Percentiles rank a stretch among this genome's conserved stretches.
Conservation (phyloP, 2,888 invertebrate genomes). For the Hesperia comma region DNA sequence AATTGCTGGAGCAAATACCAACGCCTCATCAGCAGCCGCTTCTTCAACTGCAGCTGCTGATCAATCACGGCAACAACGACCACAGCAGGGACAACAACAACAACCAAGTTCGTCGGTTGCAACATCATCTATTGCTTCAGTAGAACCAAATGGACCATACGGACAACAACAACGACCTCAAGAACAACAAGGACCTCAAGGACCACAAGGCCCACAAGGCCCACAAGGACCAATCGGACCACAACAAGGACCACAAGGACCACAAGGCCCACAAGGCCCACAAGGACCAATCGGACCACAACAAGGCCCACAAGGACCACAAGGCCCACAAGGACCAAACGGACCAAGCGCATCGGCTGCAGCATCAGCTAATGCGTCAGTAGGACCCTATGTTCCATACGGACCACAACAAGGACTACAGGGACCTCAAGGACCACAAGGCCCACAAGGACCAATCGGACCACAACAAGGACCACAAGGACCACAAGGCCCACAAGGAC, state of each 20-base stretch:
- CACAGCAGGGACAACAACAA: no score
- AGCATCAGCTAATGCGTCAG: no score
- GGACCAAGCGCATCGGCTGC: neutral
- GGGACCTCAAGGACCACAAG: slow-evolving; percentile 10
- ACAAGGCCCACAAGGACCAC: no score
- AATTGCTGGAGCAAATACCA: slow-evolving; percentile 21
- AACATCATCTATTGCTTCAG: neutral
- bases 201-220: no score
- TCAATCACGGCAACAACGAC: neutral
- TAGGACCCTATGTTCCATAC: neutral
- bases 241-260: slow-evolving; percentile 6
- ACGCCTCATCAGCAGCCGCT: neutral
- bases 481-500: neutral
- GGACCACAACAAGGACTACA: slow-evolving; percentile 1
- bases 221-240: no score
- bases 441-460: neutral
- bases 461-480: neutral
- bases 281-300: no score
- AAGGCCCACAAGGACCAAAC: slow-evolving; percentile 3
- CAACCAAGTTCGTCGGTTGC: neutral
- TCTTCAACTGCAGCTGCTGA: neutral
- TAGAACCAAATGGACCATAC: neutral
- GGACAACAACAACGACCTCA: no score
- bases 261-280: neutral
- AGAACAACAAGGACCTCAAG: no score